Evolutionary conservation across 2,113 vertebrate species (phyloP).

Genomic region (Gallinago media): DNA sequence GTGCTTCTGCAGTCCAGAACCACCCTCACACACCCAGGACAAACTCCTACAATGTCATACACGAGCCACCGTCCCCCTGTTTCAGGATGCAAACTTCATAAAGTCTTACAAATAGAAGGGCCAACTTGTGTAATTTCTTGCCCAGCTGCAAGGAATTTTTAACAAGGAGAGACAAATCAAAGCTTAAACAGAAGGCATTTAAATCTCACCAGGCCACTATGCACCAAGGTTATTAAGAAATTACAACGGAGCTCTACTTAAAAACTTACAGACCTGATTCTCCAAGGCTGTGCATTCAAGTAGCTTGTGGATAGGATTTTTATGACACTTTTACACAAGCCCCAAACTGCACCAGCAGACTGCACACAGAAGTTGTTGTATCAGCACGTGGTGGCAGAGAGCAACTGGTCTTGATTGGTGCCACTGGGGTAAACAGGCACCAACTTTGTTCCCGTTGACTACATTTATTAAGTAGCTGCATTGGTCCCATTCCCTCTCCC

Average conservation of each 20-base stretch:
- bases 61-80: not conserved
- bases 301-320: not conserved
- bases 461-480: accelerated
- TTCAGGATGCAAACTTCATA: not conserved
- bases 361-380: not conserved
- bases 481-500: not conserved
- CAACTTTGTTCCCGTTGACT: not conserved
- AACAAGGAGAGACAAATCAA: not conserved
- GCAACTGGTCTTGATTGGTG: accelerated
- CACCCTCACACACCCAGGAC: accelerated
- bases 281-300: not conserved
- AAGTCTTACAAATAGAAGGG: not conserved
- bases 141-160: not conserved
- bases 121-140: not conserved
- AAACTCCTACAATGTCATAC: not conserved
- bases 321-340: not conserved
- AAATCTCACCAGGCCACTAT: not conserved
- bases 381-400: not conserved
- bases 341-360: not conserved
- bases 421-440: not conserved
- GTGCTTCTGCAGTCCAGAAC: not conserved
- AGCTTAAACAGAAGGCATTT: not conserved
- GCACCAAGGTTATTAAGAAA: not conserved
- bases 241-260: not conserved
- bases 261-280: not conserved